A percentile compares a stretch with the other conserved stretches of the same genome.
Evolutionary conservation across 2,888 invertebrate species (phyloP).

Genomic region (Sarcophaga rosellei): DNA sequence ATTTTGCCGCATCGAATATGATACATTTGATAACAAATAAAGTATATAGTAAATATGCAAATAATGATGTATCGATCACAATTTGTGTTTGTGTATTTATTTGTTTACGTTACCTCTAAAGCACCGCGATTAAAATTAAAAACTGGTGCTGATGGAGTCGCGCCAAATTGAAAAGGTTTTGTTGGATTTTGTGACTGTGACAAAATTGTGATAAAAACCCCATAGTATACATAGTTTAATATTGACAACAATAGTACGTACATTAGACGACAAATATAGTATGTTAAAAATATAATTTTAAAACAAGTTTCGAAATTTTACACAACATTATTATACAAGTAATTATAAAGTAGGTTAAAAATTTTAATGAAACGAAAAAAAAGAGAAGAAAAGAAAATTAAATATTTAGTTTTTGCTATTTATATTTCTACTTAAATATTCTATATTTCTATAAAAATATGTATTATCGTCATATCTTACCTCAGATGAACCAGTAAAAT

Average conservation of each 20-base stretch:
- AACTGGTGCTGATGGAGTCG: conserved; percentile 74
- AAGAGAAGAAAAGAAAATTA: conserved; percentile 61
- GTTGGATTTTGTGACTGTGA: conserved; percentile 70
- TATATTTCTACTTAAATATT: conserved; percentile 11
- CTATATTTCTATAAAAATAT: neutral
- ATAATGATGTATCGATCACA: conserved; percentile 20
- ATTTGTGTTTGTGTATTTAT: conserved; percentile 33
- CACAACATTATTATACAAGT: conserved; percentile 46
- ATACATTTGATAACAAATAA: conserved; percentile 5
- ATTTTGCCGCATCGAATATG: no score
- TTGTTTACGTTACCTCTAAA: conserved; percentile 71
- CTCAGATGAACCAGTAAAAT: conserved; percentile 75
- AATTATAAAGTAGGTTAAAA: conserved; percentile 37
- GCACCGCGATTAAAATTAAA: conserved; percentile 76
- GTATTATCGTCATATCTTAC: conserved; percentile 57
- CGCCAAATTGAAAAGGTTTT: conserved; percentile 78
- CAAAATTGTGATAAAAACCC: conserved; percentile 36
- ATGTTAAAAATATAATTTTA: conserved; percentile 53
- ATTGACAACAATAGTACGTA: conserved; percentile 31
- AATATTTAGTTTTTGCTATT: conserved; percentile 46
- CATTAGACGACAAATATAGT: conserved; percentile 50
- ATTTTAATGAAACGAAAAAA: conserved; percentile 48
- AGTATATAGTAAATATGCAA: neutral
- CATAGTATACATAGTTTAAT: conserved; percentile 29
- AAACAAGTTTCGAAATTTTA: conserved; percentile 28